Conservation (phyloP, 2,113 vertebrate genomes). For the Hippopotamus amphibius region DNA sequence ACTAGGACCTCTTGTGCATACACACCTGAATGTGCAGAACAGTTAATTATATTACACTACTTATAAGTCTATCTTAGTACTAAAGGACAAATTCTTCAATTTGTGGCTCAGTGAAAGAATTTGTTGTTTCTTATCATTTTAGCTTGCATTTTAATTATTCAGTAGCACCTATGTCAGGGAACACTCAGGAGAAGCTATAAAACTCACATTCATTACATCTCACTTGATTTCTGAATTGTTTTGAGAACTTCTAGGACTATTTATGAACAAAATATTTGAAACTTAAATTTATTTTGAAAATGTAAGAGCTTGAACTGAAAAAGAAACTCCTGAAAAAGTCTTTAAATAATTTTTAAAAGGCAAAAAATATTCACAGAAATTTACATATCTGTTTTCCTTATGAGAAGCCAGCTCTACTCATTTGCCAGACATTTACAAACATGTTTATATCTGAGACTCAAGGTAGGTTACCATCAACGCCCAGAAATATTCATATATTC, state of each 20-base stretch:
- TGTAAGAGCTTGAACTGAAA: neutral
- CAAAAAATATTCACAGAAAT: neutral
- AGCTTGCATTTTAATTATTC: conserved; percentile 38
- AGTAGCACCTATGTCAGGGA: neutral
- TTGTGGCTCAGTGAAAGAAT: neutral
- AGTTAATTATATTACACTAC: conserved; percentile 17
- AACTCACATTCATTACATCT: neutral
- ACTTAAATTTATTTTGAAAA: conserved; percentile 9
- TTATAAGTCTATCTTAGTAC: neutral
- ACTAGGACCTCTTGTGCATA: conserved; percentile 34
- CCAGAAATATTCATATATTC: neutral
- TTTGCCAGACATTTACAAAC: conserved; percentile 13
- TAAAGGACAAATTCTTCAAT: neutral
- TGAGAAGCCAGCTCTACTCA: neutral
- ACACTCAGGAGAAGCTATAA: neutral
- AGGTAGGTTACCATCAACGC: neutral
- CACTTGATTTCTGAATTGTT: conserved; percentile 39
- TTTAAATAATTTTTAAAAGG: conserved; percentile 7
- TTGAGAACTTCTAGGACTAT: neutral
- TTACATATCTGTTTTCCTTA: neutral
- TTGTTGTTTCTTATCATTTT: neutral
- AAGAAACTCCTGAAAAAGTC: neutral
- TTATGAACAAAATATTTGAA: neutral
- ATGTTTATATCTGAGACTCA: neutral
- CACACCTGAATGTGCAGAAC: neutral